A percentile compares a stretch with the other conserved stretches of the same genome.
Evolutionary conservation across 2,113 vertebrate species (phyloP).

Genomic region (Platysternon megacephalum): DNA sequence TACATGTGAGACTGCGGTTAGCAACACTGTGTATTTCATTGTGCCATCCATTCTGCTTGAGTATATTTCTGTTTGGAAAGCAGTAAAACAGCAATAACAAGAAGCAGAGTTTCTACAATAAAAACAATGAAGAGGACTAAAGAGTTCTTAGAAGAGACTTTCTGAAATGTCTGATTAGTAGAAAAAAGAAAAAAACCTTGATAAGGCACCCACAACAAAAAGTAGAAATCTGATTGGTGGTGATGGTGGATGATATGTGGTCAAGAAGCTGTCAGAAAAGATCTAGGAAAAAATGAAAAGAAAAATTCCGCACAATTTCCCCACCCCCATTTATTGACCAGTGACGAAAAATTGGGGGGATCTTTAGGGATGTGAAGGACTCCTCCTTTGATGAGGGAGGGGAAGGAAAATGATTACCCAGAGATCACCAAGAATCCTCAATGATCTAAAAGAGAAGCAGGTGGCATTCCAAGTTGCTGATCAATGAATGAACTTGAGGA

Average conservation of each 20-base stretch:
- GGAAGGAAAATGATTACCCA: rapidly evolving
- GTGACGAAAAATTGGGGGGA: neutral
- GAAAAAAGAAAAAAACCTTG: neutral
- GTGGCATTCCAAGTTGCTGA: neutral
- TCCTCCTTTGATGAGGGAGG: neutral
- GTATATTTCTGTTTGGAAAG: constrained; percentile 10
- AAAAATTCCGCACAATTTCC: rapidly evolving
- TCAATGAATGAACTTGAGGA: neutral
- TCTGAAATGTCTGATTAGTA: neutral
- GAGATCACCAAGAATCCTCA: neutral
- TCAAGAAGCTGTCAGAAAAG: neutral
- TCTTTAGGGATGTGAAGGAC: neutral
- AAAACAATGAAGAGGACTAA: neutral
- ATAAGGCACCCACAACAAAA: neutral
- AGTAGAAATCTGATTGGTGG: neutral
- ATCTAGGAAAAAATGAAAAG: neutral
- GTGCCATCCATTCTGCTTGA: neutral
- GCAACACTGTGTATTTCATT: neutral
- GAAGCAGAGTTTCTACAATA: neutral
- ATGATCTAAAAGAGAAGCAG: neutral
- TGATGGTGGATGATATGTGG: neutral
- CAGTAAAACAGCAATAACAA: neutral
- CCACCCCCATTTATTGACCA: neutral
- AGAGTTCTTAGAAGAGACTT: neutral
- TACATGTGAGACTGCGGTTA: rapidly evolving